These are phyloP conservation scores for Brachionus rubens DNA, from an alignment of 1,140 invertebrate species.

Conservation along the genomic window DNA sequence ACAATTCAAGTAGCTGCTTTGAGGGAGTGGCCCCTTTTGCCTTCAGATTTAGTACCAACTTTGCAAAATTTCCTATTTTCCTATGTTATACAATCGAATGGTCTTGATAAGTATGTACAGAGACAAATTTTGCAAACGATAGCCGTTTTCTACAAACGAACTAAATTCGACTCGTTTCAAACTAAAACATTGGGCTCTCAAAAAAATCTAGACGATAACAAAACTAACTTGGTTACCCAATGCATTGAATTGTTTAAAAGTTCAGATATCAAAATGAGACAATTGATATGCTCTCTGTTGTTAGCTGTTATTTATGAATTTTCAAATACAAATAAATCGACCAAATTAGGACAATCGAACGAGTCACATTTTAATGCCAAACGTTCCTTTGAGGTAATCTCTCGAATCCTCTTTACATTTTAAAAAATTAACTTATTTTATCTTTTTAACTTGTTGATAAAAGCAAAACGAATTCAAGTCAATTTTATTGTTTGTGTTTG, in stretches of 20 bases:
- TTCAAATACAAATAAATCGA: constrained; percentile 35
- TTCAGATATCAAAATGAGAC: not conserved
- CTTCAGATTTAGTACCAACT: not conserved
- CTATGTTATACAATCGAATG: not conserved
- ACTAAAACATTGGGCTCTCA: not conserved
- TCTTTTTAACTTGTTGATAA: not conserved
- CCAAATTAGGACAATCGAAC: constrained; percentile 8
- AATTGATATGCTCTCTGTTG: constrained; percentile 15
- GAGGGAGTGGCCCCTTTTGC: constrained; percentile 33
- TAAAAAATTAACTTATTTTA: too few species aligned
- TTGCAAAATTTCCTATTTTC: constrained; percentile 19
- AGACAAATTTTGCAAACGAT: constrained; percentile 42
- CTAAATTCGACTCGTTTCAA: constrained; percentile 13
- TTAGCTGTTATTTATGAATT: constrained; percentile 9
- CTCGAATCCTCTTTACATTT: not conserved
- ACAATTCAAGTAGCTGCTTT: constrained; percentile 12
- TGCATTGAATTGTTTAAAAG: constrained; percentile 1
- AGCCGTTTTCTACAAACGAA: constrained; percentile 37
- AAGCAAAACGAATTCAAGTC: constrained; percentile 45
- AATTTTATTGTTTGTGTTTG: constrained; percentile 27
- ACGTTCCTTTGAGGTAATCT: constrained; percentile 36
- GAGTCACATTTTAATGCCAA: constrained; percentile 42
- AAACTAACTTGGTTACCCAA: not conserved
- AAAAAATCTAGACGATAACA: not conserved
- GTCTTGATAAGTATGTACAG: constrained; percentile 3